Base-by-base conservation (phyloP, 1,140 invertebrate species). In the Ectropis grisescens region DNA sequence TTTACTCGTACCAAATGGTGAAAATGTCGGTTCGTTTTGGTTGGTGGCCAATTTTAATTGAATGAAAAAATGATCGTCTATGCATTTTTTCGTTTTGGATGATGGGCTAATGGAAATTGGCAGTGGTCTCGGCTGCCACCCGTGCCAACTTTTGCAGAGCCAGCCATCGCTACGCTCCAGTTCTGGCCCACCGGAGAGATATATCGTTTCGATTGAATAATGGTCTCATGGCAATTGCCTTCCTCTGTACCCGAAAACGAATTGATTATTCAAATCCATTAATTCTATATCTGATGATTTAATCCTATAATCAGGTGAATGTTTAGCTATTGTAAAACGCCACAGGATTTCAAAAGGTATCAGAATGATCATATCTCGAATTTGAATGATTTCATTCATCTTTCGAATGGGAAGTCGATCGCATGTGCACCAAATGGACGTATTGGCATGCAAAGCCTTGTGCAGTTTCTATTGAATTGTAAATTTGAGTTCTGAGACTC, bases 101-200 rank as follows among this genome's bases (percentile, higher is more conserved):
- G 74, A 81, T 79, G 71, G 60, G 74, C 57, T 79, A 81, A 81
- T 81, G 74, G 76, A 81, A 79, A 81, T 79, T 81, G 76, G 76
- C 76, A 81, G 58, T 72, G 71, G 69, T 66, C 56, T 74, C 67
- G 52, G 58, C 43, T 47, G 67, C 57, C 59, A 53, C 40, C 49
- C 66, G 64, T 81, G 76, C 76, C 76, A 81, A 81, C 61, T 81
- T 76, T 79, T 76, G 74, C 76, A 57, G 62, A 69, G 65, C 58
- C 57, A 70, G 74, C 69, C 66, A 76, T 76, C 72, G 70, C 65
- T 64, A 60, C 59, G 72, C 56, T 71, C 57, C 70, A 65, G 54
- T 76, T 64, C 58, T 51, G 47, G 54, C 53, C 47, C 50, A 58
- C 58, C 49, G 45, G 49, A 56, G 61, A 78, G 76, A 76, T 70